Evolutionary conservation across 2,113 vertebrate genomes (phyloP).

Genomic region (Cavia porcellus): DNA sequence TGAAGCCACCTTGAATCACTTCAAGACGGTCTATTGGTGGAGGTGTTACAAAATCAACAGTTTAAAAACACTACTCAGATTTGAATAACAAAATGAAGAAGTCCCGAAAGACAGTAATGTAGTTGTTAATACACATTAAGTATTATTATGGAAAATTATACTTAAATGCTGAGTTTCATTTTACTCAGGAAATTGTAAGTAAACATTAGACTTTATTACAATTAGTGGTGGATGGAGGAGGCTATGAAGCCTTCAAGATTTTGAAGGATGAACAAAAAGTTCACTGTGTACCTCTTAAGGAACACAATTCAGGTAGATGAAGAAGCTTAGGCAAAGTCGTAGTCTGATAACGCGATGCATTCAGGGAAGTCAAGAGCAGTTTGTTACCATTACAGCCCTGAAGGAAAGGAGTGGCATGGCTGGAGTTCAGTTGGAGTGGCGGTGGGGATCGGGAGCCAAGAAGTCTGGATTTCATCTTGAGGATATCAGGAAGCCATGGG

Average conservation of each 20-base stretch:
- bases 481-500: neutral
- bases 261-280: conserved; percentile 36
- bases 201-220: neutral
- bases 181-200: neutral
- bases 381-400: neutral
- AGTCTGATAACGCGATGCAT: neutral
- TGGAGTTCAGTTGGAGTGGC: neutral
- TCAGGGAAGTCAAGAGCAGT: neutral
- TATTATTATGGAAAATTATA: conserved; percentile 7
- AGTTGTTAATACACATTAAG: neutral
- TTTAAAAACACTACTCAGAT: neutral
- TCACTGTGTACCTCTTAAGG: neutral
- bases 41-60: neutral
- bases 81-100: conserved; percentile 11
- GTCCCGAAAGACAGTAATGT: neutral
- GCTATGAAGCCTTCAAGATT: neutral
- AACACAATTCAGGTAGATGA: neutral
- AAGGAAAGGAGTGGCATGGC: neutral
- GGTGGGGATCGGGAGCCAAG: neutral
- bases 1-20: accelerated
- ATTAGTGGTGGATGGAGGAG: neutral
- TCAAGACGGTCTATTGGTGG: neutral
- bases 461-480: neutral
- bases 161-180: conserved; percentile 10
- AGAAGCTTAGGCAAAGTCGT: neutral